Evolutionary conservation across 1,140 invertebrate genomes (phyloP), one percentile per base, ranked within the genome.

Genomic region (Drosophila littoralis): DNA sequence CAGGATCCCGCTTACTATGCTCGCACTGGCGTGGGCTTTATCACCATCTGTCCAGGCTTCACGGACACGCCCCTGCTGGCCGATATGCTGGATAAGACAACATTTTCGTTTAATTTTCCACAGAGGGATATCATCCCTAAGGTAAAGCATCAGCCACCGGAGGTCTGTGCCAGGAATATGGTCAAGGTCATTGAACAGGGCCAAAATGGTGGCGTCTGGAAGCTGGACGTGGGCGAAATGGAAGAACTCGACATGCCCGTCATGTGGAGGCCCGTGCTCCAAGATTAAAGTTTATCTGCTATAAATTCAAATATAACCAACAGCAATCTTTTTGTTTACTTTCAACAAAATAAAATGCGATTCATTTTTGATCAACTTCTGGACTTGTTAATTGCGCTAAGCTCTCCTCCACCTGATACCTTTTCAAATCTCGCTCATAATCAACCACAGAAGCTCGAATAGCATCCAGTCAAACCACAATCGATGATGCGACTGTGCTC

Each of bases 41-140:
- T 92, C 1, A 90, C 86, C 45, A 77, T 92, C 13, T 92, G 91
- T 71, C 91, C 91, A 0, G 91, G 91, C 8, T 75, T 92, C 7
- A 92, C 91, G 1, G 69, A 90, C 0, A 92, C 91, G 5, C 28
- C 65, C 0, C 45, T 92, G 6, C 52, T 91, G 3, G 69, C 75
- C 2, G 52, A 88, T n/a, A 51, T 84, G 12, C 8, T 33, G 9
- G 65, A 67, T 2, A 91, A 91, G 43, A 55, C 70, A 0, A 90
- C 80, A 2, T 90, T 90, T 13, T 45, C 40, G 5, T 81, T 55
- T n/a, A n/a, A n/a, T n/a, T n/a, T n/a, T n/a, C n/a, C n/a, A n/a
- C n/a, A n/a, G n/a, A n/a, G n/a, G n/a, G n/a, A n/a, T n/a, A n/a
- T n/a, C n/a, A n/a, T n/a, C n/a, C n/a, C 48, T 2, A 60, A 51